Base-by-base conservation (phyloP, 2,888 invertebrate genomes). In the Chymomyza fuscimana region DNA sequence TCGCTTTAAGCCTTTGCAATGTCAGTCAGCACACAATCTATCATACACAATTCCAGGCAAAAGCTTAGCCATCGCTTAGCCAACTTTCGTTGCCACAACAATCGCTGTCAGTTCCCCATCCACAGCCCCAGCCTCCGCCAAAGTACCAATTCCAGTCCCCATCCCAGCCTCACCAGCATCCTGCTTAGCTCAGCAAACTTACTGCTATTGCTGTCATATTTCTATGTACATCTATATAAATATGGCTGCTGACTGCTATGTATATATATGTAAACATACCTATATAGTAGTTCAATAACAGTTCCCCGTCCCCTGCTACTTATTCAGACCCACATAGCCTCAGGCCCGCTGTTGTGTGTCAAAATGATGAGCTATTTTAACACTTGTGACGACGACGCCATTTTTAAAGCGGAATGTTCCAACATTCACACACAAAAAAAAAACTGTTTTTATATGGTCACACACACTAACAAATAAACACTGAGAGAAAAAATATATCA, bases 311-410 rank as follows among this genome's bases (percentile, higher is more conserved):
- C 40, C 63, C 56, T 62, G 56, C 50, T 32, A 29, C 66, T n/a
- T 16, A 12, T 1, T 7, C 40, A 46, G 10, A 12, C 10, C 36
- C n/a, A 32, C 10, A 50, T 70, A 61, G 70, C 70, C 65, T 59
- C 32, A 56, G 65, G 32, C 56, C 65, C 62, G 62, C 80, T 80
- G 82, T 80, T 80, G 86, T 63, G 65, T 61, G 74, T 79, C 86
- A 87, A 85, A 77, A 88, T 75, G 82, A 84, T 88, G 87, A 88
- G 85, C 82, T 87, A 86, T 86, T 88, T 86, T 77, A 84, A 79
- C 85, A 86, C 88, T 88, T 88, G 52, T 16, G 16, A 19, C 16
- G 52, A 54, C 71, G 77, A 67, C 77, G 77, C 80, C 78, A 86
- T 78, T 81, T 87, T 85, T 87, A 88, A 84, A 80, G 77, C 68